Base-by-base conservation (phyloP, 2,113 vertebrate genomes). In the Colistium nudipinnis region DNA sequence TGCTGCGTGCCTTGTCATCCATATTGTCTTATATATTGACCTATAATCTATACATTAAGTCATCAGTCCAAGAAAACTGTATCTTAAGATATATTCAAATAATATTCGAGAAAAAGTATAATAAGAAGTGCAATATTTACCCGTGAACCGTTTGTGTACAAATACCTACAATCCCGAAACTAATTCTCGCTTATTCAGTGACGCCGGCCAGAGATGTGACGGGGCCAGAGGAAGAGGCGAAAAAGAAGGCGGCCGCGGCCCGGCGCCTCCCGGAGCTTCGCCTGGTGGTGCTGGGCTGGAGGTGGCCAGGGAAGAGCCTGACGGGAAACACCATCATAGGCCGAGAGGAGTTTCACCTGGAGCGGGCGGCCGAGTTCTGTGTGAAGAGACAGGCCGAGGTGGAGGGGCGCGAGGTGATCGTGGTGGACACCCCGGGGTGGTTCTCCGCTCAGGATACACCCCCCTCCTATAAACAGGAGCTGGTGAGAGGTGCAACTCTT, bases 351-450 rank as follows among this genome's bases (percentile, higher is more conserved):
- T 94, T 94, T 56, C 91, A 38, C 22, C 19, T 93, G 74, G 93
- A 93, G 62, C 81, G 93, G 16, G 93, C 92, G 0, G 89, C 92
- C 0, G 93, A 94, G 85, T 93, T 94, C 83, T 90, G 89, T 1
- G 90, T 94, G 2, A 93, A 77, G 62, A 89, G 93, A 10, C 64
- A 93, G 66, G 74, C 92, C 0, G 90, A 91, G 47, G 78, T 90
- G 31, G 27, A 64, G 4, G 83, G 73, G 0, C 86, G 91, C 14
- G 82, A 88, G 76, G 88, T 94, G 63, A 87, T 38, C 0, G 87
- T 94, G 57, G 90, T 94, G 74, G 93, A 94, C 74, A 94, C 92
- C 0, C 93, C 93, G 0, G 93, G 93, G n/a, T 94, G 93, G 93
- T 94, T 92, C 78, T 92, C 92, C 0, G 52, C 86, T 10, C 93